Conservation (phyloP, 2,113 vertebrate species). For the Lagenorhynchus albirostris region DNA sequence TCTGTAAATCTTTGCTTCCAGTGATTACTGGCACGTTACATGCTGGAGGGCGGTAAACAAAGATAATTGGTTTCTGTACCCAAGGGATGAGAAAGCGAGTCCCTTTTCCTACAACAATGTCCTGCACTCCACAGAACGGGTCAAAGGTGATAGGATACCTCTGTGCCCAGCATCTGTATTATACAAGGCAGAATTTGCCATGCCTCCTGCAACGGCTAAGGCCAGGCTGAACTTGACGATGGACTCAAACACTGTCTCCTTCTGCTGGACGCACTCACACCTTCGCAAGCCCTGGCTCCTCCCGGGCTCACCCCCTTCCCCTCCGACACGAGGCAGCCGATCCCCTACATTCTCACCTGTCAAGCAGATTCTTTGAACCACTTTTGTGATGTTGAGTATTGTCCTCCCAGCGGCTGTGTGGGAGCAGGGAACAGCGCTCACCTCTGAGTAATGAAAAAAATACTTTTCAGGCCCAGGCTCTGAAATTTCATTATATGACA, state of each 20-base stretch:
- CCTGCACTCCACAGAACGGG: constrained; percentile 93
- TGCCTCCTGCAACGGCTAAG: constrained; percentile 90
- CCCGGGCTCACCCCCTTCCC: no score
- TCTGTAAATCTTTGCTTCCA: constrained; percentile 91
- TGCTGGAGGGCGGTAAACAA: no score
- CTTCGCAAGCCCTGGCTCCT: not conserved
- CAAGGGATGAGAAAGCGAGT: no score
- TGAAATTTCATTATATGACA: constrained; percentile 40
- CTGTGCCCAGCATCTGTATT: constrained; percentile 88
- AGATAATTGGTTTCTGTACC: no score
- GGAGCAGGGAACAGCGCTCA: not conserved
- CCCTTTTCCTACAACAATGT: constrained; percentile 82
- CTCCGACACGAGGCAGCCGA: no score
- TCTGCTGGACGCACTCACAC: constrained; percentile 51
- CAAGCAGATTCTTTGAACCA: not conserved
- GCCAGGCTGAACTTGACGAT: constrained; percentile 94
- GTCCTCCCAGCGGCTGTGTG: not conserved
- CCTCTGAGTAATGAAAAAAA: not conserved
- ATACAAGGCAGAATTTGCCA: constrained; percentile 95
- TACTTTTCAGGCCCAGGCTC: not conserved
- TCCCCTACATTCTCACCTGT: no score
- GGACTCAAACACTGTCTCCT: constrained; percentile 87
- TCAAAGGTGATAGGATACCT: constrained; percentile 93
- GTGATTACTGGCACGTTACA: no score
- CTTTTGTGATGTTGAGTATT: not conserved